phyloP scores from a whole-genome alignment of 2,888 invertebrate genomes.

The Rotaria macrura region DNA sequence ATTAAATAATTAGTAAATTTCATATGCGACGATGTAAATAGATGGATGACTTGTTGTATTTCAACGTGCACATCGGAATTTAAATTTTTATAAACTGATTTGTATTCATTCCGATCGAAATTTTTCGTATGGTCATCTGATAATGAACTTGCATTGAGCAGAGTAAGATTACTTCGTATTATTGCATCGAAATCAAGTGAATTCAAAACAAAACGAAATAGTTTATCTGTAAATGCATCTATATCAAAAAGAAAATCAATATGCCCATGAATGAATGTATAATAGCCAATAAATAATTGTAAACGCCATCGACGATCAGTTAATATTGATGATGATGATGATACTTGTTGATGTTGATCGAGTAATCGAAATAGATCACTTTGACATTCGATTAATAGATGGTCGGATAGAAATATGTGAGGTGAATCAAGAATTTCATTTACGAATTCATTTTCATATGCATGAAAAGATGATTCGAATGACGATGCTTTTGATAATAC shows the following conservation, averaged over 20 bases:
- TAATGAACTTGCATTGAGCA: background rate
- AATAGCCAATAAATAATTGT: slow-evolving; percentile 5
- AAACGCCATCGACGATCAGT: slow-evolving; percentile 18
- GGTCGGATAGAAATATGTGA: background rate
- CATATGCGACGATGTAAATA: background rate
- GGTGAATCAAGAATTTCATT: background rate
- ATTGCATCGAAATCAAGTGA: background rate
- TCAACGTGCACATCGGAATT: background rate
- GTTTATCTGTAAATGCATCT: background rate
- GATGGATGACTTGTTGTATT: background rate
- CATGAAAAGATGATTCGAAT: background rate
- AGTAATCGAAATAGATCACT: slow-evolving; percentile 1
- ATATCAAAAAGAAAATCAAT: background rate
- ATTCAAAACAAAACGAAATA: background rate
- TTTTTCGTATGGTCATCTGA: background rate
- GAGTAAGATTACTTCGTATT: background rate
- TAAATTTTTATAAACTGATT: background rate
- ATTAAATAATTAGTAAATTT: background rate
- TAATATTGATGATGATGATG: background rate
- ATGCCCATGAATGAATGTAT: background rate
- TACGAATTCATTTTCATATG: background rate
- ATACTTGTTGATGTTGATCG: background rate
- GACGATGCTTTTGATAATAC: background rate
- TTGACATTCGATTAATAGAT: slow-evolving; percentile 16
- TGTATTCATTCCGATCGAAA: background rate